Evolutionary conservation across 2,888 invertebrate genomes (phyloP), one percentile per base, ranked within the genome.

Genomic region (Nipponacmea schrenckii): DNA sequence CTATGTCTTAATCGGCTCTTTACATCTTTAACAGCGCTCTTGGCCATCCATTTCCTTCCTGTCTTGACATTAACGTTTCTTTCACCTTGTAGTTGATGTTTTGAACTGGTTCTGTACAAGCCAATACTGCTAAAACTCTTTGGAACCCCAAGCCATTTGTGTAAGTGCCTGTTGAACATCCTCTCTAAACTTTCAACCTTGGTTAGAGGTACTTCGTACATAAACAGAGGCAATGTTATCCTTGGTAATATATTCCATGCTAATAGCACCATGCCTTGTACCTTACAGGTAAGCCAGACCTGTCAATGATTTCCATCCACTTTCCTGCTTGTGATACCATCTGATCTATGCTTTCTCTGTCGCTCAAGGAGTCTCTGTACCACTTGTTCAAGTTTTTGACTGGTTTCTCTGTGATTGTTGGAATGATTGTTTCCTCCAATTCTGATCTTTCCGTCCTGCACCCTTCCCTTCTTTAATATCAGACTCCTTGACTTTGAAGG

Each of bases 41-140:
- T 50, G 17, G 56, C 68, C 14, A 46, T 14, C 68, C 50, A 68
- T 27, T 68, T 68, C 27, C 56, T 45, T 17, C 56, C 31, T 45
- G 0, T 65, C 39, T 4, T 5, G 2, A 27, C 27, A 27, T 12
- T 31, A 45, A 4, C 48, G 67, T 46, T 15, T 67, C 46, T 2
- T 12, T 67, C 1, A 67, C 67, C 27, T 67, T 67, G 65, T n/a
- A 65, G 17, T 31, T 65, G 39, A 4, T 27, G 39, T n/a, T 26
- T 65, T 10, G 27, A 26, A 39, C 65, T 27, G 17, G 26, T 65
- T 17, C 26, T 65, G 65, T 65, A 65, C 26, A 65, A 39, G 15
- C 31, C 65, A 15, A 39, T 65, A n/a, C 65, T 65, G n/a, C 65
- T 27, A 39, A 46, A 46, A 17, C 48, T 46, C 17, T 17, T 46